A percentile compares a stretch with the other conserved stretches of the same genome.
Conservation (phyloP, 2,113 vertebrate genomes). For the Callipepla squamata region DNA sequence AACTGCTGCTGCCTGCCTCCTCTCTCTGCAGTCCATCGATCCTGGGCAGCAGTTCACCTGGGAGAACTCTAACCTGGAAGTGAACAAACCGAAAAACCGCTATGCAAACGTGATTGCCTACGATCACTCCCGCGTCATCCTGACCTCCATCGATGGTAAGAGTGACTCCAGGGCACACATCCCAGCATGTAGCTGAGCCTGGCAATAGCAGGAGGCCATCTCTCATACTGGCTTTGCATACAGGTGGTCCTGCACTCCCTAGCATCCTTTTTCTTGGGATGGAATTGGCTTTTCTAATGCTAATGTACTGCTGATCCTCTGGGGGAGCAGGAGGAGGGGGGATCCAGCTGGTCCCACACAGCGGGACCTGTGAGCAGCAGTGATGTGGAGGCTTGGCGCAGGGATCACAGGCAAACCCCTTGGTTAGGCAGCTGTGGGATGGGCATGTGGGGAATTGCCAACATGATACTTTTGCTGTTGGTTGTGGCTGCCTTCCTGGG, state of each 20-base stretch:
- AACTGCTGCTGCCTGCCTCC: neutral
- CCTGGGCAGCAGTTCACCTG: slow-evolving; percentile 97
- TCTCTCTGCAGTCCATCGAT: slow-evolving; percentile 86
- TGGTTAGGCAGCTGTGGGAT: neutral
- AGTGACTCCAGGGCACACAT: neutral
- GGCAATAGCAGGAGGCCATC: neutral
- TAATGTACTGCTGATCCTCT: neutral
- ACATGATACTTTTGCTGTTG: slow-evolving; percentile 7
- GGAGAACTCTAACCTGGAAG: slow-evolving; percentile 97
- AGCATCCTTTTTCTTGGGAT: neutral
- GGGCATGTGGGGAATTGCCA: neutral
- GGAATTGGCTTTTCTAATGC: neutral
- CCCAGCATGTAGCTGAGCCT: neutral
- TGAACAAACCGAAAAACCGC: slow-evolving; percentile 98
- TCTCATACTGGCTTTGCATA: neutral
- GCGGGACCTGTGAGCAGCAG: neutral
- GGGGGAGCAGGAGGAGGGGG: neutral
- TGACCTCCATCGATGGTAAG: slow-evolving; percentile 92
- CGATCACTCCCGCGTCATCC: slow-evolving; percentile 94
- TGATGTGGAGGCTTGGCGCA: neutral
- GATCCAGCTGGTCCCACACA: neutral
- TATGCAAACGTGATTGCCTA: slow-evolving; percentile 97
- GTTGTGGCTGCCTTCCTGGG: neutral
- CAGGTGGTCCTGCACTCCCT: neutral
- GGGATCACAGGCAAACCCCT: neutral